phyloP scores from a whole-genome alignment of 2,888 invertebrate genomes.

The Baccha elongata region DNA sequence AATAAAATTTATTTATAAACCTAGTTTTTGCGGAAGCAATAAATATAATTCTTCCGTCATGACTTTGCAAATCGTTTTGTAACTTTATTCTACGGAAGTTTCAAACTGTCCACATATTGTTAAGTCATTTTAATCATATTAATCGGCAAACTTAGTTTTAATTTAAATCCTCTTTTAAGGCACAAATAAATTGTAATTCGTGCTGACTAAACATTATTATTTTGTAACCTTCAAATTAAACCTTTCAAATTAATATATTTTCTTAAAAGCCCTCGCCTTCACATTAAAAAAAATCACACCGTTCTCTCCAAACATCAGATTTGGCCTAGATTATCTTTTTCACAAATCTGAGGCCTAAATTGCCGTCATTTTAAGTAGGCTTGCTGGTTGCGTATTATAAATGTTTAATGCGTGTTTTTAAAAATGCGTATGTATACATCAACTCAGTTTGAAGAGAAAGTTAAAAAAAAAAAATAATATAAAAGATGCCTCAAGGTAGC shows the following conservation, averaged over 20 bases:
- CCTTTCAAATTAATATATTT: conserved; percentile 15
- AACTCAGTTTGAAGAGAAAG: conserved; percentile 45
- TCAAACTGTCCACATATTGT: neutral
- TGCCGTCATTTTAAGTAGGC: conserved; percentile 9
- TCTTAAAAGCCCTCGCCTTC: conserved; percentile 18
- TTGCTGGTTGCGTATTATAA: neutral
- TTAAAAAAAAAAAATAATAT: conserved; percentile 8
- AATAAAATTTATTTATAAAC: neutral
- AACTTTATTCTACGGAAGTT: conserved; percentile 17
- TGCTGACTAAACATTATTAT: conserved; percentile 7
- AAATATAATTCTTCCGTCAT: conserved; percentile 32
- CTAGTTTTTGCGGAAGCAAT: conserved; percentile 8
- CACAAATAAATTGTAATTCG: neutral
- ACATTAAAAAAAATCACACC: neutral
- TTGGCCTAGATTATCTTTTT: conserved; percentile 51
- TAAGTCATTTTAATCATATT: neutral
- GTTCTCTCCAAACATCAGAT: conserved; percentile 13
- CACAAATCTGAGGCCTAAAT: conserved; percentile 25
- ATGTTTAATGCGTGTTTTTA: conserved; percentile 2
- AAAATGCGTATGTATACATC: conserved; percentile 29
- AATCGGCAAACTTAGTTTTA: neutral
- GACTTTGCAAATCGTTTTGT: conserved; percentile 6
- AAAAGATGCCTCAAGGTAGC: conserved; percentile 32
- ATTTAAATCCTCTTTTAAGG: conserved; percentile 12
- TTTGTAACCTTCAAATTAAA: conserved; percentile 16